phyloP scores from a whole-genome alignment of 2,888 invertebrate species.

The Ophioninae sp. region DNA sequence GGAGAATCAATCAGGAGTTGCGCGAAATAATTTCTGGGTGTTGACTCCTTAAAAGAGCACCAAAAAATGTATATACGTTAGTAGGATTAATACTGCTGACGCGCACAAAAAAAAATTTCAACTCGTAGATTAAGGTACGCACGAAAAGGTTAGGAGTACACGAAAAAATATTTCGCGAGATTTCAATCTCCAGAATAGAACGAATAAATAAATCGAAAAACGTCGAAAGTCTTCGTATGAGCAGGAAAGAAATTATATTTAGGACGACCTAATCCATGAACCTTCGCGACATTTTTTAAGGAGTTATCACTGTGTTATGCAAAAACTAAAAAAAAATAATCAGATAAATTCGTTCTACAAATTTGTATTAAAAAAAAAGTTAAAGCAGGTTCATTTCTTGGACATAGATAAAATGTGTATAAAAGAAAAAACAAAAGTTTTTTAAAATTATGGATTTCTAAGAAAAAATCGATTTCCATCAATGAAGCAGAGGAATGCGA shows the following conservation, averaged over 20 bases:
- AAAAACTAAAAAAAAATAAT: not conserved
- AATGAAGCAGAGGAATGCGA: not conserved
- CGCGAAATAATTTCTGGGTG: not conserved
- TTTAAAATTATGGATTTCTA: too few species aligned
- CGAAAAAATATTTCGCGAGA: not conserved
- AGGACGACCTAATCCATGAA: too few species aligned
- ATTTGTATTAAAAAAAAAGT: not conserved
- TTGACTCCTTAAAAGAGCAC: not conserved
- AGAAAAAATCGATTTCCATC: too few species aligned
- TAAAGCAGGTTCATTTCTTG: not conserved
- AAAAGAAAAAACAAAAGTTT: too few species aligned
- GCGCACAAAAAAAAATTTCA: not conserved
- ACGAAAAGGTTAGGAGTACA: not conserved
- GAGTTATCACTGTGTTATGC: too few species aligned
- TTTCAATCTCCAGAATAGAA: too few species aligned
- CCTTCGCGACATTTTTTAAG: too few species aligned
- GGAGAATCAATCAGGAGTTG: not conserved
- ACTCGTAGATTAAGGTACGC: too few species aligned
- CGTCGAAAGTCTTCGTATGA: too few species aligned
- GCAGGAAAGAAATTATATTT: too few species aligned
- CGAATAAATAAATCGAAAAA: too few species aligned
- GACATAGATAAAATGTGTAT: not conserved
- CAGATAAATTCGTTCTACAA: not conserved
- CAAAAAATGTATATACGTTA: not conserved
- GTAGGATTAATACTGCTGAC: not conserved